Percentiles rank a stretch among this genome's conserved stretches.
phyloP scores from a whole-genome alignment of 2,797 vertebrate species.

The Ctenosaura bakeri region DNA sequence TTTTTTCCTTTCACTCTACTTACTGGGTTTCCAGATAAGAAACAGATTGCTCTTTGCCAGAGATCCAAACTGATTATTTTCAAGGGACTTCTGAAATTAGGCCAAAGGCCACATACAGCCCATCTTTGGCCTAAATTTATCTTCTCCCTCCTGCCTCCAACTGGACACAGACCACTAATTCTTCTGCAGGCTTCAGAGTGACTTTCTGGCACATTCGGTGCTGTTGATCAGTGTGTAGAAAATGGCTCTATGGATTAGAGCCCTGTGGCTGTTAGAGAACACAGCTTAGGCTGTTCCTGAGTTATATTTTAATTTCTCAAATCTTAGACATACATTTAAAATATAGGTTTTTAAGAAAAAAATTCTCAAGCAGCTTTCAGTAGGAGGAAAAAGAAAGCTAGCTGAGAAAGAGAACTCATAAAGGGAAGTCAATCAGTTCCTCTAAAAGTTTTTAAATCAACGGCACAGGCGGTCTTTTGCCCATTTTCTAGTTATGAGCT shows the following conservation, averaged over 20 bases:
- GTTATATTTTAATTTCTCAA: conserved; percentile 11
- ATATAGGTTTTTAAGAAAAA: conserved; percentile 18
- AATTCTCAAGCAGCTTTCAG: conserved; percentile 30
- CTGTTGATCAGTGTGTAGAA: neutral
- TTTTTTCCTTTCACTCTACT: neutral
- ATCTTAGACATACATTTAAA: conserved; percentile 1
- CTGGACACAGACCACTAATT: neutral
- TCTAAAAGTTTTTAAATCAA: conserved; percentile 67
- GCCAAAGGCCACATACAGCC: too few relatives aligned
- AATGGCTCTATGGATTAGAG: neutral
- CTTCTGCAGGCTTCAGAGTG: neutral
- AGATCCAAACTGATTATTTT: neutral
- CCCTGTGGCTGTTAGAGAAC: neutral
- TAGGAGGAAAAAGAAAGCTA: conserved; percentile 45
- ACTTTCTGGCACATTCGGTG: neutral
- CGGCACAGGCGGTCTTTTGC: conserved; percentile 28
- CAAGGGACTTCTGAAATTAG: neutral
- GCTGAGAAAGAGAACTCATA: conserved; percentile 49
- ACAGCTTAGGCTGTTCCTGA: neutral
- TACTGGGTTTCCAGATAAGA: neutral
- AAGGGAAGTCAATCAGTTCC: conserved; percentile 35
- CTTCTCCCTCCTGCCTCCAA: neutral
- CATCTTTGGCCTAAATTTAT: neutral
- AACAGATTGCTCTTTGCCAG: neutral
- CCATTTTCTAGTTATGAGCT: conserved; percentile 56